These are phyloP conservation scores for Sciurus niger DNA, from an alignment of 2,113 vertebrate species.

Conservation along the genomic window DNA sequence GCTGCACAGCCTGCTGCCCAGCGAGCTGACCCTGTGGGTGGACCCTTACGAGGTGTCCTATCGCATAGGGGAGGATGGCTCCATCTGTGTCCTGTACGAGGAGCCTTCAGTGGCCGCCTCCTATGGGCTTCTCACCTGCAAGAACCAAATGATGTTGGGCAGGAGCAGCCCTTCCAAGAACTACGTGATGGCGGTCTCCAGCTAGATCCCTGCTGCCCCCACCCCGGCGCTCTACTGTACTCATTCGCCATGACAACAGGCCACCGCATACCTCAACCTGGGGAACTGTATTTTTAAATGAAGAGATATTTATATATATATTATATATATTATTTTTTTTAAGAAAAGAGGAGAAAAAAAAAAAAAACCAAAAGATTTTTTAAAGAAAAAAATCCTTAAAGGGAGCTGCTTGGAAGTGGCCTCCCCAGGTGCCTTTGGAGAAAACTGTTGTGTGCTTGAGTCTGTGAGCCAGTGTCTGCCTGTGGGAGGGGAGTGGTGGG, in stretches of 20 bases:
- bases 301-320: slow-evolving; percentile 91
- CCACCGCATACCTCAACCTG: slow-evolving; percentile 89
- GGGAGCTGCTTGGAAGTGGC: slow-evolving; percentile 78
- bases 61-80: slow-evolving; percentile 94
- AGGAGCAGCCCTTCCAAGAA: slow-evolving; percentile 90
- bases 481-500: slow-evolving; percentile 57
- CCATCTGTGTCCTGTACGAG: slow-evolving; percentile 93
- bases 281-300: slow-evolving; percentile 90
- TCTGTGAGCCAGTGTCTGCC: slow-evolving; percentile 84
- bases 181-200: slow-evolving; percentile 93
- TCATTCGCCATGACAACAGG: slow-evolving; percentile 85
- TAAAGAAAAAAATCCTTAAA: slow-evolving; percentile 70
- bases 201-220: slow-evolving; percentile 82
- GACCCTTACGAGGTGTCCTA: slow-evolving; percentile 95
- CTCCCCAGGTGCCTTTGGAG: slow-evolving; percentile 88
- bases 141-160: slow-evolving; percentile 90
- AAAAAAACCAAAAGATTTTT: slow-evolving; percentile 86
- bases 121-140: slow-evolving; percentile 90
- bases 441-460: slow-evolving; percentile 84
- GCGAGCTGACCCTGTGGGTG: slow-evolving; percentile 94
- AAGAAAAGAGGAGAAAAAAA: slow-evolving; percentile 79
- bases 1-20: slow-evolving; percentile 90
- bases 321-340: slow-evolving; percentile 81
- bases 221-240: slow-evolving; percentile 60
- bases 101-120: slow-evolving; percentile 71